A percentile compares a stretch with the other conserved stretches of the same genome.
Evolutionary conservation across 2,113 vertebrate species (phyloP).

Genomic region (Miniopterus natalensis): DNA sequence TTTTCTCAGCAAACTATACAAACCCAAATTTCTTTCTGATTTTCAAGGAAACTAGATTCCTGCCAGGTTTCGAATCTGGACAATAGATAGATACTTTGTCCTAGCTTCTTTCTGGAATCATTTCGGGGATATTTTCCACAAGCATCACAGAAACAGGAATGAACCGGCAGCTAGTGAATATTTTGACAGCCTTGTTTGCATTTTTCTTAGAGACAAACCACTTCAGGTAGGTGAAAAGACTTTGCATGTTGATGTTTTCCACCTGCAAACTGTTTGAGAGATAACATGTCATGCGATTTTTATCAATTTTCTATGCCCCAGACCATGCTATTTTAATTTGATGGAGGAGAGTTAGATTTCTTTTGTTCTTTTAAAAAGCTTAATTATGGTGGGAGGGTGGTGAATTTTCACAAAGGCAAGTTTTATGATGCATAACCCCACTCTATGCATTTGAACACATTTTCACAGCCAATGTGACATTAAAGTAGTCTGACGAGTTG

Average conservation of each 20-base stretch:
- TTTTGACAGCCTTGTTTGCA: conserved; percentile 96
- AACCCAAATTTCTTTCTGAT: conserved; percentile 87
- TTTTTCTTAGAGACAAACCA: conserved; percentile 95
- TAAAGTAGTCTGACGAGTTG: conserved; percentile 70
- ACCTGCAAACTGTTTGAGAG: conserved; percentile 81
- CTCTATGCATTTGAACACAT: conserved; percentile 74
- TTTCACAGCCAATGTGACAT: conserved; percentile 60
- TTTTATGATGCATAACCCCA: conserved; percentile 81
- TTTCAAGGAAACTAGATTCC: conserved; percentile 89
- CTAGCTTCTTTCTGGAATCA: conserved; percentile 87
- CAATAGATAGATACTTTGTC: conserved; percentile 87
- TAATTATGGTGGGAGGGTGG: conserved; percentile 86
- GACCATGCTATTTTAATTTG: conserved; percentile 79
- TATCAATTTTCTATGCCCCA: conserved; percentile 79
- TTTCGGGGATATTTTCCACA: conserved; percentile 91
- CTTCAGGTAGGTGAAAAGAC: conserved; percentile 94
- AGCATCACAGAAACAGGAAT: conserved; percentile 95
- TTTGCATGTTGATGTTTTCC: conserved; percentile 84
- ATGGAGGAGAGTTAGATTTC: conserved; percentile 72
- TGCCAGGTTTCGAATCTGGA: conserved; percentile 88
- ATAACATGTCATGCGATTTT: conserved; percentile 74
- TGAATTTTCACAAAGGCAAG: conserved; percentile 86
- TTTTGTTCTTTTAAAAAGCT: conserved; percentile 83
- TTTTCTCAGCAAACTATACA: conserved; percentile 87
- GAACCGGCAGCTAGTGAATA: conserved; percentile 94